These are phyloP conservation scores for Alectura lathami DNA, from an alignment of 2,113 vertebrate species.

Conservation along the genomic window DNA sequence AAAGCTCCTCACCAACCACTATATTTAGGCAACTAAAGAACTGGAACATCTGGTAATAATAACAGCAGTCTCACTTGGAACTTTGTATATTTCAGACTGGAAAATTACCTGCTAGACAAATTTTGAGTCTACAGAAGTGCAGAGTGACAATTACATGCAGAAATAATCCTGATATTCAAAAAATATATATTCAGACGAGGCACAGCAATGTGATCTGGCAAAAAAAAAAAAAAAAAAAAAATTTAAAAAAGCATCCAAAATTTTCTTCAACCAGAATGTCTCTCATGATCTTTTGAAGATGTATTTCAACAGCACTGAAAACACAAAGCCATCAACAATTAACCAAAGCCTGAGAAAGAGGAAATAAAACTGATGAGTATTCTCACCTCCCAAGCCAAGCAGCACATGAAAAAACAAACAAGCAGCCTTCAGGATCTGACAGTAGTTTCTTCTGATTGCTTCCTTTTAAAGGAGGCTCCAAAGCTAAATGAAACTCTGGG, in stretches of 20 bases:
- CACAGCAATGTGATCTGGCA: background rate
- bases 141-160: background rate
- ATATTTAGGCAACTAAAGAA: constrained; percentile 61
- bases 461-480: constrained; percentile 12
- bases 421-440: background rate
- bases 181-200: background rate
- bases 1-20: constrained; percentile 26
- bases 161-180: background rate
- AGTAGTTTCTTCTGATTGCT: constrained; percentile 49
- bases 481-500: constrained; percentile 15
- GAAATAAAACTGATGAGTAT: constrained; percentile 19
- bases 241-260: background rate
- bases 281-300: background rate
- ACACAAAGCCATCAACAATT: background rate
- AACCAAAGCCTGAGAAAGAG: constrained; percentile 23
- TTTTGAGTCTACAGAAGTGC: background rate
- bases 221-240: background rate
- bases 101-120: constrained; percentile 22
- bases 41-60: constrained; percentile 69
- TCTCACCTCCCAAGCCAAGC: constrained; percentile 47
- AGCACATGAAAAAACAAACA: constrained; percentile 63
- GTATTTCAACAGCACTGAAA: background rate
- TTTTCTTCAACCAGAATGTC: background rate
- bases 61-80: constrained; percentile 50
- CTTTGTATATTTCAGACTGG: background rate